A percentile compares a stretch with the other conserved stretches of the same genome.
phyloP scores from a whole-genome alignment of 2,113 vertebrate species.

The Lota lota region DNA sequence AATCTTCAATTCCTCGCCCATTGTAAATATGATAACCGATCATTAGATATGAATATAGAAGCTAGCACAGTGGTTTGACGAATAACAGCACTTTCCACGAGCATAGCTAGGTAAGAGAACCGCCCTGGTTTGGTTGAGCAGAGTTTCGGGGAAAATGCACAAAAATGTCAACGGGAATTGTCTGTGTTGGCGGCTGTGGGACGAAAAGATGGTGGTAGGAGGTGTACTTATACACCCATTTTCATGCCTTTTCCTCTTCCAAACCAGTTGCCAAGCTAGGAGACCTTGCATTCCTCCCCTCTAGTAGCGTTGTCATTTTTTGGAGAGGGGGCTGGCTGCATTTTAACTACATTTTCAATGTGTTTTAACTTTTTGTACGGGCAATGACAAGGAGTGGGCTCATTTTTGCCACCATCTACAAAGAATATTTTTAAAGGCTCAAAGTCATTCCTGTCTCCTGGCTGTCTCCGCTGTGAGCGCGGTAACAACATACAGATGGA shows the following conservation, averaged over 20 bases:
- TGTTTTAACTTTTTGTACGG: constrained; percentile 38
- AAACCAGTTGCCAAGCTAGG: no score
- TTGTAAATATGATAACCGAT: constrained; percentile 40
- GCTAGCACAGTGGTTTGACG: constrained; percentile 20
- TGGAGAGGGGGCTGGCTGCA: constrained; percentile 24
- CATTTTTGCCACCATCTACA: not conserved
- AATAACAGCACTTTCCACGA: not conserved
- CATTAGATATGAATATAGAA: constrained; percentile 38
- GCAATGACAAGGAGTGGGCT: constrained; percentile 44
- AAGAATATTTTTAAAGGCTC: constrained; percentile 18
- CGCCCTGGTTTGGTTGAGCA: no score
- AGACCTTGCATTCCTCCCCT: constrained; percentile 54
- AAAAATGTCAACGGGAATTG: no score
- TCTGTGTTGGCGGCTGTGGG: no score
- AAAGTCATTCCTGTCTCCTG: constrained; percentile 30
- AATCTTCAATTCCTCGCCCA: constrained; percentile 49
- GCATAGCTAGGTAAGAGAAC: no score
- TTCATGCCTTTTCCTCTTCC: no score
- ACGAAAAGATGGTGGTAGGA: no score
- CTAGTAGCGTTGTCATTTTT: constrained; percentile 44
- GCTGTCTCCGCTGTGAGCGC: constrained; percentile 26
- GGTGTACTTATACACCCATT: no score
- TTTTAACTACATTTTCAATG: constrained; percentile 16
- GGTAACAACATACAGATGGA: constrained; percentile 14
- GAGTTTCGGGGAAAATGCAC: no score